Percentiles rank a stretch among this genome's conserved stretches.
These are phyloP conservation scores for Odontamblyopus rebecca DNA, from an alignment of 2,797 vertebrate genomes.

Conservation along the genomic window DNA sequence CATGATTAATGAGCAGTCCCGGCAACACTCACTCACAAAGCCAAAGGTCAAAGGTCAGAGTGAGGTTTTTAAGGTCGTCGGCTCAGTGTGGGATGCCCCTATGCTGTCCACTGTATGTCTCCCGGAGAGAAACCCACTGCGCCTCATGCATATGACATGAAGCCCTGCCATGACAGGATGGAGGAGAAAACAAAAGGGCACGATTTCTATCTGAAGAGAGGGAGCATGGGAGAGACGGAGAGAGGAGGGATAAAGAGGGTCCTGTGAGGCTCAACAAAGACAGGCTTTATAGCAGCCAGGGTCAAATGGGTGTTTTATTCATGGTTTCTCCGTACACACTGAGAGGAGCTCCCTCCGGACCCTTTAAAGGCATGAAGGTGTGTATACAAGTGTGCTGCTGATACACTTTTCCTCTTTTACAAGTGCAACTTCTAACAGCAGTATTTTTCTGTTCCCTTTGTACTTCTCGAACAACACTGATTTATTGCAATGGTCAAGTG, in stretches of 20 bases:
- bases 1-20: slow-evolving; percentile 50
- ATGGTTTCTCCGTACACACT: slow-evolving; percentile 58
- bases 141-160: slow-evolving; percentile 75
- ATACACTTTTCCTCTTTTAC: slow-evolving; percentile 20
- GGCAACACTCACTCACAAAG: slow-evolving; percentile 19
- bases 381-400: slow-evolving; percentile 29
- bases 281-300: slow-evolving; percentile 60
- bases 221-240: slow-evolving; percentile 52
- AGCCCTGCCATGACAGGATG: slow-evolving; percentile 64
- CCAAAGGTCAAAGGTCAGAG: slow-evolving; percentile 53
- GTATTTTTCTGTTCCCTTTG: slow-evolving; percentile 19
- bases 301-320: slow-evolving; percentile 72
- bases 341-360: slow-evolving; percentile 62
- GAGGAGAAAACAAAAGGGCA: slow-evolving; percentile 68
- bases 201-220: slow-evolving; percentile 64
- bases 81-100: slow-evolving; percentile 39
- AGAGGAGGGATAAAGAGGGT: slow-evolving; percentile 67
- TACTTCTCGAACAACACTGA: background rate
- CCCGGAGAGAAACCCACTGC: slow-evolving; percentile 43
- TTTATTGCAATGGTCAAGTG: slow-evolving; percentile 7
- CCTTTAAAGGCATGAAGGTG: slow-evolving; percentile 52
- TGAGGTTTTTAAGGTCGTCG: slow-evolving; percentile 33
- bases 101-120: slow-evolving; percentile 58
- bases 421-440: slow-evolving; percentile 23
- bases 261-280: slow-evolving; percentile 76